A percentile compares a stretch with the other conserved stretches of the same genome.
These are phyloP conservation scores for Scatophagus argus DNA, from an alignment of 2,113 vertebrate genomes.

Conservation along the genomic window DNA sequence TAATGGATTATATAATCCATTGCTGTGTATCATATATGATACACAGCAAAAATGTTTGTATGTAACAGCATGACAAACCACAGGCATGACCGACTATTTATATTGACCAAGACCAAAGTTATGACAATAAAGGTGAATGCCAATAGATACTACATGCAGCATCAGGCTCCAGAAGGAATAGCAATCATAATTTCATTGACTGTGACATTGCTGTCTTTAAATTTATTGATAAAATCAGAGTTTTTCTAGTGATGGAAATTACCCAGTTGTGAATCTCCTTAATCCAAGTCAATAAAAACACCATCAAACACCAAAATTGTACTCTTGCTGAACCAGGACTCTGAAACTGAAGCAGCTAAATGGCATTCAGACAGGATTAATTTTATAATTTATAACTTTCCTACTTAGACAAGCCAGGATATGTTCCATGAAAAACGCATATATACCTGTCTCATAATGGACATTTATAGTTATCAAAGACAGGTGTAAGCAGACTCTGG, in stretches of 20 bases:
- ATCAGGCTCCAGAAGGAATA: neutral
- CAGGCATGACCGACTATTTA: too few relatives aligned
- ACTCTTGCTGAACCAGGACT: neutral
- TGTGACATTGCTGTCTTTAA: neutral
- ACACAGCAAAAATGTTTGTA: neutral
- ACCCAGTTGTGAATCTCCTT: neutral
- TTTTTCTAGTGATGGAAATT: neutral
- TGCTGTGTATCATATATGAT: conserved; percentile 3
- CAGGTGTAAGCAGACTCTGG: neutral
- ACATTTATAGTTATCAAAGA: neutral
- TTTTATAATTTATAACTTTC: neutral
- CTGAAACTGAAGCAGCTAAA: neutral
- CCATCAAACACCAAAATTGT: neutral
- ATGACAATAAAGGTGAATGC: neutral
- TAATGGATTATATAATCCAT: too few relatives aligned
- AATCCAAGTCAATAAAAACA: neutral
- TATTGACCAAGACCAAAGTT: neutral
- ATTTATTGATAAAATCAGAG: neutral
- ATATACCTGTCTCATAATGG: neutral
- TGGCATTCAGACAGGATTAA: neutral
- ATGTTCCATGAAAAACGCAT: neutral
- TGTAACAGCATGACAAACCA: too few relatives aligned
- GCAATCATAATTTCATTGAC: neutral
- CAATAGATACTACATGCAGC: neutral
- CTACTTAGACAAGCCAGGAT: neutral